phyloP scores from a whole-genome alignment of 2,888 invertebrate species.

The Calliopum simillimum region DNA sequence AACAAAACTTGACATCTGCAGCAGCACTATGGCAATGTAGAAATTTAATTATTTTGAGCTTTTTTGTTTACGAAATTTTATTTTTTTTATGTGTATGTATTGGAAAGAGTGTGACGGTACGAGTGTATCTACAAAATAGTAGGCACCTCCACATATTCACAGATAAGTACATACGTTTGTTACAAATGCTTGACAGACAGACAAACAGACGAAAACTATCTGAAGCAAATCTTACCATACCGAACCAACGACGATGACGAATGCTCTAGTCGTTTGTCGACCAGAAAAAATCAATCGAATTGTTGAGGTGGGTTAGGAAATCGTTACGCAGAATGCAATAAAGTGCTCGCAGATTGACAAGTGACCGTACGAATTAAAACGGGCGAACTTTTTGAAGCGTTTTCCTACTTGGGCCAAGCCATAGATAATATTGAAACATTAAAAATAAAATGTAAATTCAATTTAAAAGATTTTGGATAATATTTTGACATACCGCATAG shows the following conservation, averaged over 20 bases:
- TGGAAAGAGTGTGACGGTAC: background rate
- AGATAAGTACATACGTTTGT: background rate
- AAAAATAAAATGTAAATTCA: background rate
- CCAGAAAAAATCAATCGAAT: constrained; percentile 64
- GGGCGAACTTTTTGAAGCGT: background rate
- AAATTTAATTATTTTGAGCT: constrained; percentile 3
- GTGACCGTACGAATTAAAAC: background rate
- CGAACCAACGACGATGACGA: constrained; percentile 46
- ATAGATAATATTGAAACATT: background rate
- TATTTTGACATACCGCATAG: too few species aligned
- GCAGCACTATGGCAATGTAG: too few species aligned
- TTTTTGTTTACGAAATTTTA: constrained; percentile 5
- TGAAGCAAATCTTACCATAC: background rate
- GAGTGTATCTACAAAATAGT: background rate
- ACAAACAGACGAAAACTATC: constrained; percentile 6
- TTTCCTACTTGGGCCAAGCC: background rate
- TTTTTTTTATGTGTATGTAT: background rate
- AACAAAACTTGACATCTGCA: too few species aligned
- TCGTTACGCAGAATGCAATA: constrained; percentile 58
- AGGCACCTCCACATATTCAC: background rate
- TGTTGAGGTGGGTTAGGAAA: constrained; percentile 68
- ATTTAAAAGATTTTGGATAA: too few species aligned
- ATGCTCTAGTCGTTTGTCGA: background rate
- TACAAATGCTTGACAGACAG: constrained; percentile 23
- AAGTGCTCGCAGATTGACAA: constrained; percentile 3